These are phyloP conservation scores for Labeo catla DNA, from an alignment of 2,113 vertebrate species.

Conservation along the genomic window DNA sequence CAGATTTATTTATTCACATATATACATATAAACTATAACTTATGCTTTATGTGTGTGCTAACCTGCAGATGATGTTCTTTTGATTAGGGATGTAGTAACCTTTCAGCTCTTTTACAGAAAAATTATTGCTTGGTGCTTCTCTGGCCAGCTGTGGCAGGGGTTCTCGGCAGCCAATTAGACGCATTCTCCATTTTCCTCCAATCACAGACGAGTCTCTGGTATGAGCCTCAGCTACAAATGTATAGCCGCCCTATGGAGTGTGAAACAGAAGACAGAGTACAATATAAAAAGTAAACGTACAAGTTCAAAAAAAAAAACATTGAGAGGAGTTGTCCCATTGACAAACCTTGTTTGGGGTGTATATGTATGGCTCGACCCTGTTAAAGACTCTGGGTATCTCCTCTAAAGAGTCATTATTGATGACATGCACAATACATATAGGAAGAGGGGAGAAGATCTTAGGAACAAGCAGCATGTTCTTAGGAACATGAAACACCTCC, in stretches of 20 bases:
- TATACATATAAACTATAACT: neutral
- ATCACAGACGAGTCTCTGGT: slow-evolving; percentile 65
- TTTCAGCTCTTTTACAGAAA: slow-evolving; percentile 80
- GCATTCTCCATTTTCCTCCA: slow-evolving; percentile 81
- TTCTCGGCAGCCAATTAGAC: slow-evolving; percentile 78
- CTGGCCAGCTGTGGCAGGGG: slow-evolving; percentile 76
- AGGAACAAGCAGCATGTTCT: slow-evolving; percentile 83
- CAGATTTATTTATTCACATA: neutral
- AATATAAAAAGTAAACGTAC: slow-evolving; percentile 6
- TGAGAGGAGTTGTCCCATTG: neutral
- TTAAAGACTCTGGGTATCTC: slow-evolving; percentile 81
- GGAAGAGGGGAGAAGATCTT: slow-evolving; percentile 80
- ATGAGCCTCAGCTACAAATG: slow-evolving; percentile 84
- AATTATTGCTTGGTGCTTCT: slow-evolving; percentile 72
- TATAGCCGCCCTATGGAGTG: slow-evolving; percentile 84
- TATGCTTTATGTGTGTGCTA: slow-evolving; percentile 50
- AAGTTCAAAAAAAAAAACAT: neutral
- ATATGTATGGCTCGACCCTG: slow-evolving; percentile 76
- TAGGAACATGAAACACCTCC: slow-evolving; percentile 84
- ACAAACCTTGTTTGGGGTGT: slow-evolving; percentile 86
- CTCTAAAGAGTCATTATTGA: slow-evolving; percentile 90
- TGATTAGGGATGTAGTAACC: slow-evolving; percentile 87
- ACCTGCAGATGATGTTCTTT: slow-evolving; percentile 87
- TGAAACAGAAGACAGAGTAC: neutral
- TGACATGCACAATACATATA: slow-evolving; percentile 79